Evolutionary conservation across 2,113 vertebrate genomes (phyloP).

Genomic region (Toxostoma redivivum): DNA sequence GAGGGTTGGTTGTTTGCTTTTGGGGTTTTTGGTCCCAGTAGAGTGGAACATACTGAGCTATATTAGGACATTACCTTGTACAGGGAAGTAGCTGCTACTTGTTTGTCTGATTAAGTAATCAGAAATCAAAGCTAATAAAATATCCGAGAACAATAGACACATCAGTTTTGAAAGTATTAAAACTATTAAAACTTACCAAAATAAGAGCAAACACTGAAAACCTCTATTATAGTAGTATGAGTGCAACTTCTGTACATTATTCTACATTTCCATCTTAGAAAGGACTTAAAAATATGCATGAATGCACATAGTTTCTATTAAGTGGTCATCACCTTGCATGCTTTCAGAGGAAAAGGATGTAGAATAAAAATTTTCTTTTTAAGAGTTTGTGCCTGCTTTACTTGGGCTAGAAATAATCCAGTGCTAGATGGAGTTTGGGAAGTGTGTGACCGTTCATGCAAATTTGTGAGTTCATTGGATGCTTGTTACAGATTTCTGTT

Average conservation of each 20-base stretch:
- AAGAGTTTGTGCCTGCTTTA: neutral
- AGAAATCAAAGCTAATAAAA: neutral
- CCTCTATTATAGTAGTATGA: accelerated
- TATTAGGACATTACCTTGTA: accelerated
- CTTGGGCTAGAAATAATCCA: neutral
- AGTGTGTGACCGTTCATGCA: neutral
- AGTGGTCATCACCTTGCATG: neutral
- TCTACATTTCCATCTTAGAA: neutral
- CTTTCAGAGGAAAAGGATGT: neutral
- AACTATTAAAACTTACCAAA: neutral
- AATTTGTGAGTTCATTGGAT: neutral
- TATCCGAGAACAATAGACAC: neutral
- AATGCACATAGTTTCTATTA: neutral
- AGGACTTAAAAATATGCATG: neutral
- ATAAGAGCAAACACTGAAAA: neutral
- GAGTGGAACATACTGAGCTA: neutral
- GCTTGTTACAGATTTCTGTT: neutral
- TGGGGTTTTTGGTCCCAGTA: neutral
- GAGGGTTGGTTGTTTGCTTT: neutral
- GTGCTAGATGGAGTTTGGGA: neutral
- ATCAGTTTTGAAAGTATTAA: neutral
- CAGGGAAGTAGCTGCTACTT: neutral
- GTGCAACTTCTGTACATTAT: neutral
- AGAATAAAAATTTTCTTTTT: neutral
- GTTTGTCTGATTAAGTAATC: neutral